phyloP scores from a whole-genome alignment of 2,888 invertebrate species.

The Pachycephus smyrnensis region DNA sequence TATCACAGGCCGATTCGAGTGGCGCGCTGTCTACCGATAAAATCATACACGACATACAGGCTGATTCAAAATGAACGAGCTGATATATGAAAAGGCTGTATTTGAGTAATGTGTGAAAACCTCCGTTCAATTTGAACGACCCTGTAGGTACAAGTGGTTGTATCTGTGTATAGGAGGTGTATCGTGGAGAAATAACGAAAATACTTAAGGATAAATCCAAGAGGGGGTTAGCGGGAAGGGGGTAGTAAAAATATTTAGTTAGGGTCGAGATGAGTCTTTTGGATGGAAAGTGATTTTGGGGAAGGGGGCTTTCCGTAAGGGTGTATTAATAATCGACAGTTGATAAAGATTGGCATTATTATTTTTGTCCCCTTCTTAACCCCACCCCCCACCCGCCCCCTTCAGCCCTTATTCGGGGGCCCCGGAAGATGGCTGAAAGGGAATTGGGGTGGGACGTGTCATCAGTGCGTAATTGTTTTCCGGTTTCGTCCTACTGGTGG shows the following conservation, averaged over 20 bases:
- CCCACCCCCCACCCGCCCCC: not conserved
- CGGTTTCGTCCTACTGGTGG: slow-evolving; percentile 24
- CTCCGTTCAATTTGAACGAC: not conserved
- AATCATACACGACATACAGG: not conserved
- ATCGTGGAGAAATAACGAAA: not conserved
- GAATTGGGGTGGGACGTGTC: slow-evolving; percentile 9
- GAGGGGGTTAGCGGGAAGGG: not conserved
- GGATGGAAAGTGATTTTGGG: not conserved
- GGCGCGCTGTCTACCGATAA: not conserved
- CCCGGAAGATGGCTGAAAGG: not conserved
- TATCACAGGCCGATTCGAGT: not conserved
- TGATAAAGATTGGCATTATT: not conserved
- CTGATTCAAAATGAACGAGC: not conserved
- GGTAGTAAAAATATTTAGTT: not conserved
- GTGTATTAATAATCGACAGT: not conserved
- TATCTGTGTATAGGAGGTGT: too few relatives aligned
- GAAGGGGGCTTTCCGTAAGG: not conserved
- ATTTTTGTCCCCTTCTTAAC: not conserved
- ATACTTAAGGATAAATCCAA: not conserved
- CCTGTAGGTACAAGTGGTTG: not conserved
- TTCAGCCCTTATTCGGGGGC: not conserved
- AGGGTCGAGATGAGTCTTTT: not conserved
- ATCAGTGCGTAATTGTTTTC: slow-evolving; percentile 49
- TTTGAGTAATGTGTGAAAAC: not conserved
- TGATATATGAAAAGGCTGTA: not conserved